A percentile compares a stretch with the other conserved stretches of the same genome.
These are phyloP conservation scores for Sebastiscus albofasciatus DNA, from an alignment of 2,797 vertebrate genomes.

Conservation along the genomic window DNA sequence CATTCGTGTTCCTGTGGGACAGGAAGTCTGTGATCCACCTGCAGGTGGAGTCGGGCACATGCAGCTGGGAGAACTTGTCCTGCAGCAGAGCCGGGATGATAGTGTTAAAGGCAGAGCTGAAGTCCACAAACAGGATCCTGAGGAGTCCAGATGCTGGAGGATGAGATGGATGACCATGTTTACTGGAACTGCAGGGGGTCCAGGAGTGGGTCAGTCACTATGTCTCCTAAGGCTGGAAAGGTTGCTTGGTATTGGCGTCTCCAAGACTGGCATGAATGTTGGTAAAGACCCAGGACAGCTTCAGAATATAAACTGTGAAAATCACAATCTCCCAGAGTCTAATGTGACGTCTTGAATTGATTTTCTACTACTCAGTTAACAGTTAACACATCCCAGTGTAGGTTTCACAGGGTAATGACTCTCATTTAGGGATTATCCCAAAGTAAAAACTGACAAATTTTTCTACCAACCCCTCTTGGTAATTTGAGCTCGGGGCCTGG, in stretches of 20 bases:
- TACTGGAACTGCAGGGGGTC: background rate
- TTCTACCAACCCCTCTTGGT: slow-evolving; percentile 7
- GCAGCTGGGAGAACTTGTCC: background rate
- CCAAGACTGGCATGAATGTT: background rate
- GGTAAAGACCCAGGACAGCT: background rate
- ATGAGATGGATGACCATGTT: background rate
- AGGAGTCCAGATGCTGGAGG: background rate
- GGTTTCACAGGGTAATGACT: slow-evolving; percentile 22
- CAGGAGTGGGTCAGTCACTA: too few species aligned
- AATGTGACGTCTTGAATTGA: background rate
- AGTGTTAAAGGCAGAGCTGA: background rate
- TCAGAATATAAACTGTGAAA: background rate
- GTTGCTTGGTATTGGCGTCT: background rate
- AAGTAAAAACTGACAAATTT: slow-evolving; percentile 28
- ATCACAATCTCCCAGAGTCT: background rate
- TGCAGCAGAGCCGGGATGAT: background rate
- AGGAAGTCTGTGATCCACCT: background rate
- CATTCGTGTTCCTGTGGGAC: background rate
- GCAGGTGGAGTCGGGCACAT: background rate
- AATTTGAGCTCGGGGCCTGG: slow-evolving; percentile 43
- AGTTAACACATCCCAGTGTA: background rate
- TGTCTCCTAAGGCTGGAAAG: background rate
- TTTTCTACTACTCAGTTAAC: background rate
- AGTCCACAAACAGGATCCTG: background rate
- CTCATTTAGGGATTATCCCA: slow-evolving; percentile 64